Evolutionary conservation across 2,888 invertebrate genomes (phyloP).

Genomic region (Tiliacea aurago): DNA sequence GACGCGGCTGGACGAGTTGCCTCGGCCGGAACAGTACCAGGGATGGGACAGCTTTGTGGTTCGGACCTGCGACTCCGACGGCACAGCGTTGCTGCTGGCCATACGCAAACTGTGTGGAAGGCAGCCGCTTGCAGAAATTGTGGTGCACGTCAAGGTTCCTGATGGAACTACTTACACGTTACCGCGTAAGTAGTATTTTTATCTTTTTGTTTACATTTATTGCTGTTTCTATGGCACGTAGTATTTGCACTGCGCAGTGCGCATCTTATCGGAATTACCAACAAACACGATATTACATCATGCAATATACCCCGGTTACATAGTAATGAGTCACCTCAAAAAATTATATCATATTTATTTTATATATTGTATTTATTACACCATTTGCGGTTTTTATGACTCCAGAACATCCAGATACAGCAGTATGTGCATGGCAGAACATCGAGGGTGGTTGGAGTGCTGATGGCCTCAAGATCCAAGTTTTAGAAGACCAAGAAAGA

Average conservation of each 20-base stretch:
- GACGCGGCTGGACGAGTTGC: constrained; percentile 72
- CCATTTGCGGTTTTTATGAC: constrained; percentile 11
- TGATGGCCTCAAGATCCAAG: constrained; percentile 91
- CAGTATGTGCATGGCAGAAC: constrained; percentile 78
- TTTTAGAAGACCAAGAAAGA: constrained; percentile 90
- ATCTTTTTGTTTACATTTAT: not conserved
- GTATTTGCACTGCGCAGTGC: not conserved
- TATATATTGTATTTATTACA: too few species aligned
- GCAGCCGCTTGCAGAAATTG: constrained; percentile 89
- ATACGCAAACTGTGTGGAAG: constrained; percentile 86
- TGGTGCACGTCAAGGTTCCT: constrained; percentile 86
- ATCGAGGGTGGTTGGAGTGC: constrained; percentile 88
- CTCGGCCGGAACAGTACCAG: constrained; percentile 69
- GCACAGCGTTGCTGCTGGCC: constrained; percentile 89
- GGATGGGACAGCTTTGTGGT: constrained; percentile 85
- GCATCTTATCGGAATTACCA: not conserved
- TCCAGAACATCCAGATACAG: constrained; percentile 90
- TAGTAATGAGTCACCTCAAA: not conserved
- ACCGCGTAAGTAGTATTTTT: constrained; percentile 74
- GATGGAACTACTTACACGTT: constrained; percentile 81
- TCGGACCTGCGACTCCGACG: constrained; percentile 90
- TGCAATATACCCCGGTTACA: not conserved
- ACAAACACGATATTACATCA: not conserved
- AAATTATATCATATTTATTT: not conserved
- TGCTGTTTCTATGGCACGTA: not conserved